These are phyloP conservation scores for Blastobasis adustella DNA, from an alignment of 2,888 invertebrate genomes.

Conservation along the genomic window DNA sequence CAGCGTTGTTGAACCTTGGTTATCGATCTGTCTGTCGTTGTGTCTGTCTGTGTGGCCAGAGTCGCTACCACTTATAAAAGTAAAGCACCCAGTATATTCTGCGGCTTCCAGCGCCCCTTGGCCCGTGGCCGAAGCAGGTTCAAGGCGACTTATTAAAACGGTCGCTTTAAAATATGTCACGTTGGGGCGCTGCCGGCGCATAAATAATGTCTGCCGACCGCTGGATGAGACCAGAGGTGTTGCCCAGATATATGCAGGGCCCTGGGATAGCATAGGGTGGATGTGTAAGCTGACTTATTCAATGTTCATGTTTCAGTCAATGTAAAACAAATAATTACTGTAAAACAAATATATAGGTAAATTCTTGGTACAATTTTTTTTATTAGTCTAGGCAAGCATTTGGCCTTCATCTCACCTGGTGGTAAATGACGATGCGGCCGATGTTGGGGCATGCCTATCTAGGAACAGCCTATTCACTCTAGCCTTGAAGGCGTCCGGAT, in stretches of 20 bases:
- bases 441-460: too few relatives aligned
- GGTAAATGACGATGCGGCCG: too few relatives aligned
- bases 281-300: neutral
- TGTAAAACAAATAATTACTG: neutral
- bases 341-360: neutral
- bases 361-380: too few relatives aligned
- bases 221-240: conserved; percentile 27
- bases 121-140: conserved; percentile 38
- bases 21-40: too few relatives aligned
- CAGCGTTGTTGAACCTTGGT: too few relatives aligned
- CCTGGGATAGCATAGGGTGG: neutral
- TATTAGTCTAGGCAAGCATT: too few relatives aligned
- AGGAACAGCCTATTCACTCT: too few relatives aligned
- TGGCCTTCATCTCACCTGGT: too few relatives aligned
- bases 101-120: conserved; percentile 27
- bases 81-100: neutral
- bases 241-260: neutral
- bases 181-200: conserved; percentile 49
- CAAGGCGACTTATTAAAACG: conserved; percentile 67
- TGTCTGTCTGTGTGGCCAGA: too few relatives aligned
- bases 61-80: neutral
- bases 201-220: conserved; percentile 58
- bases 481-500: too few relatives aligned
- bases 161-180: conserved; percentile 69
- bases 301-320: neutral